A percentile compares a stretch with the other conserved stretches of the same genome.
phyloP scores from a whole-genome alignment of 2,888 invertebrate species.

The Eremobia ochroleuca region DNA sequence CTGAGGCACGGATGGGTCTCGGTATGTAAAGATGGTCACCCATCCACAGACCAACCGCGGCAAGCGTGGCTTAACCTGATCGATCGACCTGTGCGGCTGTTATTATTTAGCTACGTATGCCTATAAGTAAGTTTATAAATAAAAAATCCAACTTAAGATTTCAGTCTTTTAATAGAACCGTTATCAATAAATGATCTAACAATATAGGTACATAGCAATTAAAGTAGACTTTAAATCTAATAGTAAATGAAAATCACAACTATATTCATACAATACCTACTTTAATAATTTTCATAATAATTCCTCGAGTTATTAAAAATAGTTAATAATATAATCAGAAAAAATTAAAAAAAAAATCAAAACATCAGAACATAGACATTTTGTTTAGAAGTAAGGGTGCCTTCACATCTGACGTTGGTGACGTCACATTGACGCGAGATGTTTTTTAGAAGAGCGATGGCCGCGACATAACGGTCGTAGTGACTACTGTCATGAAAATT shows the following conservation, averaged over 20 bases:
- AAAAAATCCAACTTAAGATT: conserved; percentile 71
- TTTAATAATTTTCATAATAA: conserved; percentile 41
- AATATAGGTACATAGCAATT: conserved; percentile 78
- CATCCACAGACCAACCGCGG: too few relatives aligned
- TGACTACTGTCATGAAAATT: not conserved
- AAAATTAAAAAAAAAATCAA: too few relatives aligned
- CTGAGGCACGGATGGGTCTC: too few relatives aligned
- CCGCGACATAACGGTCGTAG: not conserved
- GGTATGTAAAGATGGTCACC: too few relatives aligned
- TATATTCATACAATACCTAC: conserved; percentile 53
- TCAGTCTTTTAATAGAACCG: conserved; percentile 90
- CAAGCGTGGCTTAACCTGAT: too few relatives aligned
- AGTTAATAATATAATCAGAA: conserved; percentile 41
- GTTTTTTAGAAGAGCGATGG: not conserved
- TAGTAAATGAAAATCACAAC: conserved; percentile 68
- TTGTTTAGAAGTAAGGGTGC: not conserved
- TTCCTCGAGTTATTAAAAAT: conserved; percentile 54
- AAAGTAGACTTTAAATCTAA: conserved; percentile 66
- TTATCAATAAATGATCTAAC: conserved; percentile 85
- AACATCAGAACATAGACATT: not conserved
- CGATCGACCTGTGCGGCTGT: too few relatives aligned
- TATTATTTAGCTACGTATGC: too few relatives aligned
- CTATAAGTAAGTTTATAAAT: not conserved
- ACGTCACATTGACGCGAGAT: not conserved
- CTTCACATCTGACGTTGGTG: conserved; percentile 9